A percentile compares a stretch with the other conserved stretches of the same genome.
These are phyloP conservation scores for Leptinotarsa juncta DNA, from an alignment of 2,888 invertebrate genomes.

Conservation along the genomic window DNA sequence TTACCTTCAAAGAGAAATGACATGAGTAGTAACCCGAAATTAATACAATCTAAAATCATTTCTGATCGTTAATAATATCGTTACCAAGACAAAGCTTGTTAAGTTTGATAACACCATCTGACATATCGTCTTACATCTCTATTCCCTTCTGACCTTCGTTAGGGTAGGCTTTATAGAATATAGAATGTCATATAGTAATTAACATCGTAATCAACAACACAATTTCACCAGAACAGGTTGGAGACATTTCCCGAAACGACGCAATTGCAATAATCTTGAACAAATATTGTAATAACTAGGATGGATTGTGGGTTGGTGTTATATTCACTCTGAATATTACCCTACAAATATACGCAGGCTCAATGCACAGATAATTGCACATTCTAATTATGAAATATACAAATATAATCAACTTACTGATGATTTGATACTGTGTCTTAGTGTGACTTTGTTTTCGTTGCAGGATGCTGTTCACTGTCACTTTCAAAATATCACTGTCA, in stretches of 20 bases:
- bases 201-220: conserved; percentile 16
- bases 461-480: too few species aligned
- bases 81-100: neutral
- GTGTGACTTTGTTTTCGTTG: too few species aligned
- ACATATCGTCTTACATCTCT: conserved; percentile 8
- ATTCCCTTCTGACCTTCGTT: neutral
- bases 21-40: neutral
- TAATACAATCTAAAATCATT: neutral
- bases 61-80: neutral
- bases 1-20: neutral
- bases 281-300: neutral
- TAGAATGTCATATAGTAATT: conserved; percentile 12
- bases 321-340: too few species aligned
- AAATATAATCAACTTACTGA: too few species aligned
- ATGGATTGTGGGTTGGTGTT: neutral
- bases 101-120: neutral
- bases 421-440: too few species aligned
- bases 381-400: too few species aligned
- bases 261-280: neutral
- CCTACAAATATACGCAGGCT: too few species aligned
- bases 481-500: too few species aligned
- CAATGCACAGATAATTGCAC: too few species aligned
- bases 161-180: conserved; percentile 11
- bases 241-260: neutral
- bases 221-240: conserved; percentile 1